A percentile compares a stretch with the other conserved stretches of the same genome.
phyloP scores from a whole-genome alignment of 2,113 vertebrate genomes.

The Psammodynastes pulverulentus region DNA sequence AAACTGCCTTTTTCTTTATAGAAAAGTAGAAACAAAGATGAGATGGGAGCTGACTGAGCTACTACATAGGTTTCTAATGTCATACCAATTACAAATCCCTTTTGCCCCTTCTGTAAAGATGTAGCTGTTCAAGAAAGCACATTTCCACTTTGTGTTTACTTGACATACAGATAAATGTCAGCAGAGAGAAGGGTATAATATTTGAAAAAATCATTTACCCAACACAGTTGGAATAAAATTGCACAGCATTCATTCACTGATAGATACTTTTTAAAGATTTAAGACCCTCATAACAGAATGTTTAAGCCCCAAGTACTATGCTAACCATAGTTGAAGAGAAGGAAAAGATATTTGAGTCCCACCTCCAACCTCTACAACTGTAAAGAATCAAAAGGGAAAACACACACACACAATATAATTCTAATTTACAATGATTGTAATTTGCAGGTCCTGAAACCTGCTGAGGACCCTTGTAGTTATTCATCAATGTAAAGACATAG shows the following conservation, averaged over 20 bases:
- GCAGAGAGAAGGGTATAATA: conserved; percentile 44
- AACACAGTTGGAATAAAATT: conserved; percentile 37
- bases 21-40: conserved; percentile 70
- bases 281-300: neutral
- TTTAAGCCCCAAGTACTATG: conserved; percentile 16
- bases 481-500: conserved; percentile 2
- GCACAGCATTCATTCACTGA: conserved; percentile 29
- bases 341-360: neutral
- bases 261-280: conserved; percentile 8
- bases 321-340: neutral
- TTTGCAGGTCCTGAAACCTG: conserved; percentile 33
- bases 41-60: conserved; percentile 61
- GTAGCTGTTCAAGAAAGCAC: conserved; percentile 58
- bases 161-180: conserved; percentile 53
- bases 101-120: conserved; percentile 44
- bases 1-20: conserved; percentile 70
- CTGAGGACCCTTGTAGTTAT: conserved; percentile 4
- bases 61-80: conserved; percentile 64
- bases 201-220: conserved; percentile 47
- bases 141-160: conserved; percentile 51
- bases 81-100: conserved; percentile 62
- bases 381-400: conserved; percentile 24
- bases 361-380: neutral
- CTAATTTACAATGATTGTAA: conserved; percentile 43
- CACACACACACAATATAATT: neutral